Evolutionary conservation across 2,888 invertebrate genomes (phyloP), one percentile per base, ranked within the genome.

Genomic region (Melipona bicolor): DNA sequence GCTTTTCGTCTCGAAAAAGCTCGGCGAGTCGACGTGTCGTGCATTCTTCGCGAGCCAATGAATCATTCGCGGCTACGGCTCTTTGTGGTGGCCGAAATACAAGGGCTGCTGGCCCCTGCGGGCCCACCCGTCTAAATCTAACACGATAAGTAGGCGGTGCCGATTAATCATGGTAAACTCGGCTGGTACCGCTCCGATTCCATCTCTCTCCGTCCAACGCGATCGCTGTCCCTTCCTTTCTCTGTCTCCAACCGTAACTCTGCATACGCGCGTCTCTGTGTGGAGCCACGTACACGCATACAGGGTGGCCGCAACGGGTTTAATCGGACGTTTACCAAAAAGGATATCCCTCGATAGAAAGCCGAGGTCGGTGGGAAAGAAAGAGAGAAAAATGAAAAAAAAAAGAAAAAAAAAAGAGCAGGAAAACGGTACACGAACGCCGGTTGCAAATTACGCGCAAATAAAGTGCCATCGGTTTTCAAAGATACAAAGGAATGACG

Each of bases 121-220:
- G 87, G 86, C 74, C 85, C 90, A 86, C 85, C 84, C 83, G 87
- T 89, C 91, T 91, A 91, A 91, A 90, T 89, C 90, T 89, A 91
- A 91, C 92, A 91, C 91, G 92, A 92, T 92, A 92, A 92, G 92
- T 92, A 92, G 92, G 91, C 92, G 92, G 92, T 92, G 92, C 91
- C 92, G 92, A 92, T 92, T 92, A 92, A 92, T 92, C 92, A 92
- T 91, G 91, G 91, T 92, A 92, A 90, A 92, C 90, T 92, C 88
- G 90, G 88, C 88, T 77, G 83, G 83, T 82, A 81, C 88, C 77
- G 84, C 87, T 88, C 84, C 81, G 76, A 80, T 81, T 82, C 83
- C 77, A 83, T 83, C 77, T 71, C 59, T 82, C 71, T 81, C 84
- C 78, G 43, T 64, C 69, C 24, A 52, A 24, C 43, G 9, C 43